These are phyloP conservation scores for Nudaria mundana DNA, from an alignment of 2,888 invertebrate species.

Conservation along the genomic window DNA sequence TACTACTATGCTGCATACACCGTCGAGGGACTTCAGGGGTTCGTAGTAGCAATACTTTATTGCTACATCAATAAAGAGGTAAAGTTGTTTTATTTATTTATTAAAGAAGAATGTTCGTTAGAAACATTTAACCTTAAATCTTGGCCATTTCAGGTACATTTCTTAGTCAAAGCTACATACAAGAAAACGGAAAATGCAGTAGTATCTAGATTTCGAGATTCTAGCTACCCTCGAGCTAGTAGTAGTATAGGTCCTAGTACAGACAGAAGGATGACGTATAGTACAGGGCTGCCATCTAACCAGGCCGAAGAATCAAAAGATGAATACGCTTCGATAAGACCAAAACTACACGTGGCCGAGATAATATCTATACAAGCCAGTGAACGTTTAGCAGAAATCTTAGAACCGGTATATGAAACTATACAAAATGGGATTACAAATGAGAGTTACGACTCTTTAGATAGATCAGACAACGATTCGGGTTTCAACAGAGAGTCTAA, in stretches of 20 bases:
- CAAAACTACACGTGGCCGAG: constrained; percentile 69
- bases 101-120: background rate
- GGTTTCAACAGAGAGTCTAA: constrained; percentile 45
- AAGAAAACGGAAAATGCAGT: constrained; percentile 68
- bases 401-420: constrained; percentile 72
- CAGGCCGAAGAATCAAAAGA: constrained; percentile 44
- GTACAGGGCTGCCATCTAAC: constrained; percentile 52
- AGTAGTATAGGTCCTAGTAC: constrained; percentile 51
- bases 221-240: constrained; percentile 48
- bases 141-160: constrained; percentile 51
- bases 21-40: constrained; percentile 82
- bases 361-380: constrained; percentile 71
- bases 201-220: constrained; percentile 58
- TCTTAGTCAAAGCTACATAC: constrained; percentile 66
- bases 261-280: constrained; percentile 61
- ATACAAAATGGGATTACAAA: constrained; percentile 54
- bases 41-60: constrained; percentile 83
- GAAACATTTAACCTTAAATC: background rate
- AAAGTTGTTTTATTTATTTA: constrained; percentile 11
- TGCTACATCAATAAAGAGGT: constrained; percentile 86
- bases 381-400: constrained; percentile 66
- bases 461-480: constrained; percentile 51
- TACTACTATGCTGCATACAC: constrained; percentile 82
- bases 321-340: constrained; percentile 45
- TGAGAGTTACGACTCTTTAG: constrained; percentile 56